Conservation (phyloP, 2,797 vertebrate species). For the Poeciliopsis turneri region DNA sequence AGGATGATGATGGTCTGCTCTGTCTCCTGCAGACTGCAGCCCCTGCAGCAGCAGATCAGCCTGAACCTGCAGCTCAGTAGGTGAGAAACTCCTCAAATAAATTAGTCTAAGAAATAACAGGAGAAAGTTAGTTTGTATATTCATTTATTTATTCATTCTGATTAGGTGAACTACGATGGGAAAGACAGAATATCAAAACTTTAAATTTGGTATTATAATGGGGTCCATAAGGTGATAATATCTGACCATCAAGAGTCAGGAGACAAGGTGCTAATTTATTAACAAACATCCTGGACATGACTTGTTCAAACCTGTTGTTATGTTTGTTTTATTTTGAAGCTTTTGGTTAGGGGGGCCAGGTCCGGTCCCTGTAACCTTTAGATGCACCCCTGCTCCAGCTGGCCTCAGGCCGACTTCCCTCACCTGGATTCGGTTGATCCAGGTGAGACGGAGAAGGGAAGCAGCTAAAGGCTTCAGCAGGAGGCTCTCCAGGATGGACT, state of each 20-base stretch:
- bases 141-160: background rate
- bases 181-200: background rate
- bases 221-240: too few relatives aligned
- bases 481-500: too few relatives aligned
- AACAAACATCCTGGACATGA: background rate
- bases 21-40: conserved; percentile 50
- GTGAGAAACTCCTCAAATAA: conserved; percentile 26
- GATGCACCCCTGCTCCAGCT: too few relatives aligned
- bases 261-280: background rate
- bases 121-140: background rate
- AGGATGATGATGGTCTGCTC: background rate
- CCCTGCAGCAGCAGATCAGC: conserved; percentile 48
- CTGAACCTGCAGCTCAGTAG: conserved; percentile 64
- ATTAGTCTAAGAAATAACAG: background rate
- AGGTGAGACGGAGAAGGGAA: too few relatives aligned
- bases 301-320: background rate
- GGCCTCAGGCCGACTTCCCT: too few relatives aligned
- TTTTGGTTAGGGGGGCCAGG: background rate
- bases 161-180: background rate
- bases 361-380: too few relatives aligned
- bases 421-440: too few relatives aligned
- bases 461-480: too few relatives aligned
- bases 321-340: background rate
- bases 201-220: background rate
- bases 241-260: background rate